phyloP scores from a whole-genome alignment of 2,888 invertebrate species.

The Ophioninae sp. region DNA sequence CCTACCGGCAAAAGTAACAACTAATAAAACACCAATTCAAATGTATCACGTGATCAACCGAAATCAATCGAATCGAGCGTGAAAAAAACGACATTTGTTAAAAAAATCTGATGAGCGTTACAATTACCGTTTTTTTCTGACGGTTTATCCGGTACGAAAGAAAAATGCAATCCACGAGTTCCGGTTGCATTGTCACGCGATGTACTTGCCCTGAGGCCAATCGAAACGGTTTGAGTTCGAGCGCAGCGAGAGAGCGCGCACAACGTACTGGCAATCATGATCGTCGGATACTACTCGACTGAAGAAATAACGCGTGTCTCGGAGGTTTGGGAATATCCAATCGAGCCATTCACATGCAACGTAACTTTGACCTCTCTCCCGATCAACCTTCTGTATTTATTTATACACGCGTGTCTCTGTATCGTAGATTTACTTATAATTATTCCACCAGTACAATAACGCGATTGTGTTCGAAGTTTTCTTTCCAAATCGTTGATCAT shows the following conservation, averaged over 20 bases:
- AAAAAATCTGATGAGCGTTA: not conserved
- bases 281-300: constrained; percentile 67
- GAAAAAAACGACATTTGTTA: not conserved
- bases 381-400: constrained; percentile 33
- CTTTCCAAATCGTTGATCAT: no score
- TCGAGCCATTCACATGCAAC: constrained; percentile 75
- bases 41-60: not conserved
- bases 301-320: constrained; percentile 40
- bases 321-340: constrained; percentile 66
- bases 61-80: not conserved
- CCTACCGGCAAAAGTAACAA: constrained; percentile 80
- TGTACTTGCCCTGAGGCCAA: constrained; percentile 33
- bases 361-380: constrained; percentile 61
- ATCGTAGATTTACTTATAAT: not conserved
- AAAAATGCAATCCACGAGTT: constrained; percentile 72
- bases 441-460: not conserved
- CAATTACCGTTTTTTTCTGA: constrained; percentile 66
- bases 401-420: not conserved
- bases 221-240: constrained; percentile 55
- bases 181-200: constrained; percentile 59
- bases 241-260: constrained; percentile 64
- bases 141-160: constrained; percentile 72
- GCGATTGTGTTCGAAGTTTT: not conserved
- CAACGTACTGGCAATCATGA: constrained; percentile 74
- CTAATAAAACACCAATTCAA: not conserved